Evolutionary conservation across 2,888 invertebrate species (phyloP).

Genomic region (Phania funesta): DNA sequence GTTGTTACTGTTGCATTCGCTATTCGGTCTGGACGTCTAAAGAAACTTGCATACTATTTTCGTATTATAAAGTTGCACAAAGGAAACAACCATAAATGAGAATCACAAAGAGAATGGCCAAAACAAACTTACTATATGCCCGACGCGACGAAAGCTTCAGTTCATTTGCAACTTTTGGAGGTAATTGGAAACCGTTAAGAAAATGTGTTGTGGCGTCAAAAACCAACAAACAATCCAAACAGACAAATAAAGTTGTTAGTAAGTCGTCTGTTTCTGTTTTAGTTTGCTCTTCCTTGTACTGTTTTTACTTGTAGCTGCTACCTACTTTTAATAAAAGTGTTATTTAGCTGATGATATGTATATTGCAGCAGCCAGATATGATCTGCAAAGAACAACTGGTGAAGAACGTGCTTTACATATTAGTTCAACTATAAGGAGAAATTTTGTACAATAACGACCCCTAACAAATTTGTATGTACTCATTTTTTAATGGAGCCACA

Average conservation of each 20-base stretch:
- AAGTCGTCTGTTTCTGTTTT: constrained; percentile 37
- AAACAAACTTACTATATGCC: constrained; percentile 42
- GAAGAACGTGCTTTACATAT: constrained; percentile 58
- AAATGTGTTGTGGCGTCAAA: constrained; percentile 64
- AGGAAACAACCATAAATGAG: background rate
- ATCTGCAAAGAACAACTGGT: constrained; percentile 34
- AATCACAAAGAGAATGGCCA: background rate
- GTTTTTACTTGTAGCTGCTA: background rate
- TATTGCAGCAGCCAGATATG: constrained; percentile 34
- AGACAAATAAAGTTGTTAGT: constrained; percentile 64
- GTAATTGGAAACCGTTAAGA: constrained; percentile 65
- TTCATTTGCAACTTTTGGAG: constrained; percentile 63
- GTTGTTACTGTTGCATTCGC: constrained; percentile 19
- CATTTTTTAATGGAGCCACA: constrained; percentile 33
- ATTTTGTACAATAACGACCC: background rate
- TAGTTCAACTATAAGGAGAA: constrained; percentile 6
- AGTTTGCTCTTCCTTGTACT: background rate
- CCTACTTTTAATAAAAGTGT: background rate
- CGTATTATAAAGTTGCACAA: background rate
- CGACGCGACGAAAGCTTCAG: constrained; percentile 61
- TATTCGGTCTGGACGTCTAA: constrained; percentile 26
- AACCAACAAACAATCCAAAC: constrained; percentile 44
- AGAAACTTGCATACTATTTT: constrained; percentile 17
- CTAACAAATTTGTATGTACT: background rate
- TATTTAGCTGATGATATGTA: constrained; percentile 48